These are phyloP conservation scores for Drosophila rubida DNA, from an alignment of 2,888 invertebrate species.

Conservation along the genomic window DNA sequence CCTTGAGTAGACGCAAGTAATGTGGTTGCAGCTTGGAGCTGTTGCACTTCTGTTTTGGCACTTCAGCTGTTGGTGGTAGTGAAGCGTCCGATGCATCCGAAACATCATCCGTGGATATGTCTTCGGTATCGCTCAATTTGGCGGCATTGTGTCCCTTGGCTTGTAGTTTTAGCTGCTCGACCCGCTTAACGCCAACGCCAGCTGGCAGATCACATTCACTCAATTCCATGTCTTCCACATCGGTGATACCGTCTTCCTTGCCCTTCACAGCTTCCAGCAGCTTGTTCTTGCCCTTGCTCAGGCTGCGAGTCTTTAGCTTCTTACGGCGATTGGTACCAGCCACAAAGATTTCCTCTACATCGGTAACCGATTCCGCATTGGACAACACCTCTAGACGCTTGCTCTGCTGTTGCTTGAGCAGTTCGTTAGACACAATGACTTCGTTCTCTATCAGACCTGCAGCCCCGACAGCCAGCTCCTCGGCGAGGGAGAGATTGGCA, in stretches of 20 bases:
- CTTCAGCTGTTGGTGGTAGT: slow-evolving; percentile 35
- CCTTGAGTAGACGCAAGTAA: slow-evolving; percentile 53
- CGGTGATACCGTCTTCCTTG: slow-evolving; percentile 77
- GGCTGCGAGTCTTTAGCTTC: slow-evolving; percentile 80
- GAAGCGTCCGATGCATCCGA: slow-evolving; percentile 67
- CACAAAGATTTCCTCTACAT: slow-evolving; percentile 85
- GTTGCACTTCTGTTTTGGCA: slow-evolving; percentile 32
- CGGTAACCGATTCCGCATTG: slow-evolving; percentile 84
- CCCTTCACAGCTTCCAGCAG: slow-evolving; percentile 67
- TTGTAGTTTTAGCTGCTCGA: slow-evolving; percentile 58
- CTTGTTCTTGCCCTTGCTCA: slow-evolving; percentile 79
- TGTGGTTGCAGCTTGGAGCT: slow-evolving; percentile 50
- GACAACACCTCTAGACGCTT: slow-evolving; percentile 77
- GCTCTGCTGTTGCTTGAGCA: slow-evolving; percentile 74
- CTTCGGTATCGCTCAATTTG: slow-evolving; percentile 84
- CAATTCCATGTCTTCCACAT: slow-evolving; percentile 85
- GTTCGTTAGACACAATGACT: slow-evolving; percentile 77
- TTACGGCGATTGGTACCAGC: slow-evolving; percentile 81
- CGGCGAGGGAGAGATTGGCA: slow-evolving; percentile 47
- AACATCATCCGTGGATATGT: slow-evolving; percentile 84
- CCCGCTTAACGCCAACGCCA: slow-evolving; percentile 45
- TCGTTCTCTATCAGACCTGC: slow-evolving; percentile 72
- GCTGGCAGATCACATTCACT: slow-evolving; percentile 79
- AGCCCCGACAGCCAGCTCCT: slow-evolving; percentile 45
- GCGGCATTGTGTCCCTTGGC: slow-evolving; percentile 21